A percentile compares a stretch with the other conserved stretches of the same genome.
Evolutionary conservation across 2,888 invertebrate species (phyloP).

Genomic region (Iselma pallidipennis): DNA sequence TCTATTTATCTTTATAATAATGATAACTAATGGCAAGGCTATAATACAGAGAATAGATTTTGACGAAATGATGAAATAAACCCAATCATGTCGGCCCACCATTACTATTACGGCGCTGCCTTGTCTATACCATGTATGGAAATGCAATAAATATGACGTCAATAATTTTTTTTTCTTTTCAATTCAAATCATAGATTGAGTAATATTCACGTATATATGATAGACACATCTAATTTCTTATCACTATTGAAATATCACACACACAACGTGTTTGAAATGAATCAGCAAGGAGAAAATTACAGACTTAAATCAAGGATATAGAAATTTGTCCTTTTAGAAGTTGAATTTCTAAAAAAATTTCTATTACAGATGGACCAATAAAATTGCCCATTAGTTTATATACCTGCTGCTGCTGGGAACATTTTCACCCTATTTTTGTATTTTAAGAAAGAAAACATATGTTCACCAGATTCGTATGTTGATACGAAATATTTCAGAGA

Average conservation of each 20-base stretch:
- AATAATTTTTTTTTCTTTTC: not conserved
- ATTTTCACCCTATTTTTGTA: too few species aligned
- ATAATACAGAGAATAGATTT: conserved; percentile 5
- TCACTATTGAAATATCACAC: not conserved
- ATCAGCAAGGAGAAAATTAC: not conserved
- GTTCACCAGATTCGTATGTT: too few species aligned
- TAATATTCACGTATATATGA: conserved; percentile 2
- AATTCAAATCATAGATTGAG: conserved; percentile 10
- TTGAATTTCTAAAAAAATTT: too few species aligned
- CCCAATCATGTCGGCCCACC: not conserved
- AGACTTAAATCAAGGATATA: too few species aligned
- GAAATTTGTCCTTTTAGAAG: too few species aligned
- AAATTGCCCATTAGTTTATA: too few species aligned
- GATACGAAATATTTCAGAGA: too few species aligned
- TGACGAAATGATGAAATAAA: conserved; percentile 6
- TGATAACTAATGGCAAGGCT: conserved; percentile 14
- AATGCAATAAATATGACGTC: conserved; percentile 22
- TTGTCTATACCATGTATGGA: conserved; percentile 27
- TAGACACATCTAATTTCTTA: not conserved
- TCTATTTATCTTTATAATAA: conserved; percentile 10
- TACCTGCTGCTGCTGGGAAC: too few species aligned
- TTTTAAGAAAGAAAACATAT: too few species aligned
- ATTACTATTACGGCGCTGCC: conserved; percentile 8
- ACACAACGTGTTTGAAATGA: not conserved
- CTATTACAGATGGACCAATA: too few species aligned